Evolutionary conservation across 1,140 invertebrate species (phyloP).

Genomic region (Drosophila bocki): DNA sequence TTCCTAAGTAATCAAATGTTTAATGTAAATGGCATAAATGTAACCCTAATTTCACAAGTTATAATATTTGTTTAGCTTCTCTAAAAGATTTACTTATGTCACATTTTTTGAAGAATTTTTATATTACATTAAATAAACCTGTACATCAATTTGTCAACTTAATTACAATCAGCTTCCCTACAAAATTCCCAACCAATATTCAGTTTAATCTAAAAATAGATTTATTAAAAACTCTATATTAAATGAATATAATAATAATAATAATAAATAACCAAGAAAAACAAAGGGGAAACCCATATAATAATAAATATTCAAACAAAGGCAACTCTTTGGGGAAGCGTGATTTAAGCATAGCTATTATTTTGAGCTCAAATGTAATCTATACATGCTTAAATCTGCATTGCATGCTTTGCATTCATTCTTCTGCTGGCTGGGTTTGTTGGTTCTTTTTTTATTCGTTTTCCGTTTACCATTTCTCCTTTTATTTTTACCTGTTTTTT

Average conservation of each 20-base stretch:
- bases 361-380: constrained; percentile 19
- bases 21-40: too few species aligned
- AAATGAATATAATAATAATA: not conserved
- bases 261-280: not conserved
- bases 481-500: constrained; percentile 30
- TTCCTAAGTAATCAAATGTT: too few species aligned
- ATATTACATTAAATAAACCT: too few species aligned
- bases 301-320: constrained; percentile 26
- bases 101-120: too few species aligned
- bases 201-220: not conserved
- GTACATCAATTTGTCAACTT: too few species aligned
- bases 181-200: not conserved
- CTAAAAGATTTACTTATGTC: too few species aligned
- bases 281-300: constrained; percentile 1
- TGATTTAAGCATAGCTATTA: constrained; percentile 13
- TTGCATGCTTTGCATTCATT: constrained; percentile 56
- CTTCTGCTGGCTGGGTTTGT: constrained; percentile 6
- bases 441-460: constrained; percentile 38
- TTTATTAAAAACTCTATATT: not conserved
- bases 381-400: constrained; percentile 53
- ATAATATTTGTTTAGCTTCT: too few species aligned
- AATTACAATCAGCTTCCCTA: not conserved
- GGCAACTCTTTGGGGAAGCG: not conserved
- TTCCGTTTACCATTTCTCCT: constrained; percentile 38
- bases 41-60: too few species aligned